Evolutionary conservation across 2,888 invertebrate genomes (phyloP).

Genomic region (Nasonia oneida): DNA sequence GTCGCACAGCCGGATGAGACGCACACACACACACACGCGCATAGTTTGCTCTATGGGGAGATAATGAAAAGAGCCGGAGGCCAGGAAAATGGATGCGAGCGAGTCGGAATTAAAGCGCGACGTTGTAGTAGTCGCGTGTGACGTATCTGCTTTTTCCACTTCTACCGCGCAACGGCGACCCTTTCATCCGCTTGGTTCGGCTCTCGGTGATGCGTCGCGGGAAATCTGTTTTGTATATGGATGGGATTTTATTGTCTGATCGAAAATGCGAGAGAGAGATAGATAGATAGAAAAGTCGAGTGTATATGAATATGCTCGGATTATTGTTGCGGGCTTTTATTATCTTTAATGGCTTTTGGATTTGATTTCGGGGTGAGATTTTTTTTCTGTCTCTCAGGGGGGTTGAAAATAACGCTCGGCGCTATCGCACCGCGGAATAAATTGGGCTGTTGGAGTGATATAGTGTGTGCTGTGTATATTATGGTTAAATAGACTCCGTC

Average conservation of each 20-base stretch:
- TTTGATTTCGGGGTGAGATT: not conserved
- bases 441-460: not conserved
- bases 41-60: constrained; percentile 35
- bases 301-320: not conserved
- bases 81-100: constrained; percentile 53
- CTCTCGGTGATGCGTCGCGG: not conserved
- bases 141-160: constrained; percentile 63
- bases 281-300: not conserved
- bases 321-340: not conserved
- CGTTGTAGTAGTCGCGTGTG: not conserved
- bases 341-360: constrained; percentile 33
- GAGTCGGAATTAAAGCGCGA: constrained; percentile 48
- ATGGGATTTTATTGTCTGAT: constrained; percentile 42
- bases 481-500: too few species aligned
- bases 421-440: not conserved
- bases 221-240: constrained; percentile 6
- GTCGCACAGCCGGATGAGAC: constrained; percentile 16
- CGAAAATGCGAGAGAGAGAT: not conserved
- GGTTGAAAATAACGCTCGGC: not conserved
- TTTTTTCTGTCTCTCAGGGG: not conserved
- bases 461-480: too few species aligned
- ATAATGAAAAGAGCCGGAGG: constrained; percentile 63
- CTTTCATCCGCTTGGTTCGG: not conserved
- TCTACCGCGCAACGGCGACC: not conserved
- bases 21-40: not conserved